phyloP scores from a whole-genome alignment of 1,140 invertebrate species.

The Colletes latitarsis region DNA sequence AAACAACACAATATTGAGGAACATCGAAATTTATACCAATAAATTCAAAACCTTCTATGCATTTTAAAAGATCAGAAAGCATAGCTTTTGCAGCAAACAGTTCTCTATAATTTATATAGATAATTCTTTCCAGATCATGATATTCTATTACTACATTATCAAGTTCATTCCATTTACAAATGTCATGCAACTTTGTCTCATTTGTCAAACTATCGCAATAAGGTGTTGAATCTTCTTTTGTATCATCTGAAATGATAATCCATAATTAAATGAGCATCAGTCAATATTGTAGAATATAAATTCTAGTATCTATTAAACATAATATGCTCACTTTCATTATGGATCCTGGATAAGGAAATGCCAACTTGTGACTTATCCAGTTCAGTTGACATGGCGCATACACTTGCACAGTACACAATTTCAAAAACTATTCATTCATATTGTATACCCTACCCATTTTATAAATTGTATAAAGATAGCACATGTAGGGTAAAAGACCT shows the following conservation, averaged over 20 bases:
- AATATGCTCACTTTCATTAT: no score
- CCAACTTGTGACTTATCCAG: no score
- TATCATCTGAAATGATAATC: slow-evolving; percentile 10
- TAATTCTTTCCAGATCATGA: slow-evolving; percentile 54
- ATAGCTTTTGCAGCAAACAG: slow-evolving; percentile 40
- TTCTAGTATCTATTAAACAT: background rate
- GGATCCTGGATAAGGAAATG: background rate
- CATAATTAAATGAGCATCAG: background rate
- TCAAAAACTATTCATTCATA: no score
- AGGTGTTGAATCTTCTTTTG: background rate
- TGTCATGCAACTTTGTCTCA: slow-evolving; percentile 34
- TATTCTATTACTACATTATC: slow-evolving; percentile 67
- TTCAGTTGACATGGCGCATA: no score
- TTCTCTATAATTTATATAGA: slow-evolving; percentile 60
- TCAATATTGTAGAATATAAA: background rate
- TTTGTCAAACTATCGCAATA: no score
- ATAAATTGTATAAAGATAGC: no score
- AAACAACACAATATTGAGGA: slow-evolving; percentile 64
- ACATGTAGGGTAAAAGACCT: no score
- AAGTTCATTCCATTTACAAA: slow-evolving; percentile 52
- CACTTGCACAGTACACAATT: no score
- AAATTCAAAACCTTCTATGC: slow-evolving; percentile 56
- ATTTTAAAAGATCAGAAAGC: slow-evolving; percentile 52
- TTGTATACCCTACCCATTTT: no score
- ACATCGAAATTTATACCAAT: slow-evolving; percentile 69